Conservation (phyloP, 1,140 invertebrate species). For the Aphelinus atriplicis region DNA sequence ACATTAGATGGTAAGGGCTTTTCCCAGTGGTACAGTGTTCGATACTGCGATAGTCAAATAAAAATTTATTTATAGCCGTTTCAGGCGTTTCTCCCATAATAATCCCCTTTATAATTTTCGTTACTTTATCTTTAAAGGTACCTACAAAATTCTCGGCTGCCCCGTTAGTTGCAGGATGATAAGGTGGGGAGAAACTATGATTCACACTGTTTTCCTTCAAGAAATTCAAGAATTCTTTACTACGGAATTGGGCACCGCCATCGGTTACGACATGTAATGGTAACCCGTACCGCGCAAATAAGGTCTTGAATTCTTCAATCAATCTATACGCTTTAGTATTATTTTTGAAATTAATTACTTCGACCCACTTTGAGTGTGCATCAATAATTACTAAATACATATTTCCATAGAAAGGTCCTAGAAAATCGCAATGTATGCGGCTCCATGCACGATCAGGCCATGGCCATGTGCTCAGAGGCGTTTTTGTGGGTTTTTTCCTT, state of each 20-base stretch:
- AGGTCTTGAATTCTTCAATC: constrained; percentile 34
- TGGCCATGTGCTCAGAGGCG: constrained; percentile 20
- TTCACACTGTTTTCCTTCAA: constrained; percentile 45
- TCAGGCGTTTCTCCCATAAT: no score
- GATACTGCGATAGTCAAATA: no score
- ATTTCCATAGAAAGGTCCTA: constrained; percentile 34
- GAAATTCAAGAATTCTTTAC: constrained; percentile 45
- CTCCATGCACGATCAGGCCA: constrained; percentile 52
- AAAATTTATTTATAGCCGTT: no score
- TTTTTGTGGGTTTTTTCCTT: background rate
- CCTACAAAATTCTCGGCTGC: no score
- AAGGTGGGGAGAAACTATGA: constrained; percentile 51
- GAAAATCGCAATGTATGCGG: constrained; percentile 35
- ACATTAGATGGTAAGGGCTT: no score
- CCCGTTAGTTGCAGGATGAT: no score
- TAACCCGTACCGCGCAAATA: constrained; percentile 39
- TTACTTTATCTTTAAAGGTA: no score
- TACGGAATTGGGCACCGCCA: constrained; percentile 46
- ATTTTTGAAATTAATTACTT: constrained; percentile 3
- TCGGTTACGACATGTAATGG: constrained; percentile 43
- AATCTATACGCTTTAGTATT: constrained; percentile 30
- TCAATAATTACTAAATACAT: constrained; percentile 51
- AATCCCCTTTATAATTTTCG: no score
- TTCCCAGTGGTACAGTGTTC: no score
- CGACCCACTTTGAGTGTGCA: constrained; percentile 51